These are phyloP conservation scores for Cydia strobilella DNA, from an alignment of 1,140 invertebrate species.

Conservation along the genomic window DNA sequence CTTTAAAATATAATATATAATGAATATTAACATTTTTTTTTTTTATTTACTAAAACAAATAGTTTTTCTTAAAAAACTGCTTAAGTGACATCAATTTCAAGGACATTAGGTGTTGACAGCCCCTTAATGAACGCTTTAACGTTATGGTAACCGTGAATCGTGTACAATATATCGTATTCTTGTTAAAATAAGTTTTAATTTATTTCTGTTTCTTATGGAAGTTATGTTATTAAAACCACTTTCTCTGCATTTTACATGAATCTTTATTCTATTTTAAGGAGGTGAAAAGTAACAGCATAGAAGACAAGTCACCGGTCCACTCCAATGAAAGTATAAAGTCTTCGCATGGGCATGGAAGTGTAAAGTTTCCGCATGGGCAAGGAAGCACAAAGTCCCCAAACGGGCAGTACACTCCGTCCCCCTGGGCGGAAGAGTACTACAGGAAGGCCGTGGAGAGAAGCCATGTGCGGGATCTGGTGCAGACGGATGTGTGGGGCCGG, in stretches of 20 bases:
- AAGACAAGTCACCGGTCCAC: not conserved
- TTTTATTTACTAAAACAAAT: too few species aligned
- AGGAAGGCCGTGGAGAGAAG: conserved; percentile 48
- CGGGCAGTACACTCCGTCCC: conserved; percentile 47
- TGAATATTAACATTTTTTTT: too few species aligned
- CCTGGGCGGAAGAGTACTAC: conserved; percentile 52
- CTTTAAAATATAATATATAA: too few species aligned
- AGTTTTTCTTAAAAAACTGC: too few species aligned
- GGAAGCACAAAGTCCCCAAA: not conserved
- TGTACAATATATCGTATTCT: too few species aligned
- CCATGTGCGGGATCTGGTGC: conserved; percentile 35
- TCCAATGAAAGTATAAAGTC: not conserved
- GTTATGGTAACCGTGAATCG: too few species aligned
- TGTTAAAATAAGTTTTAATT: not conserved
- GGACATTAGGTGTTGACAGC: too few species aligned
- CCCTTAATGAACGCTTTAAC: too few species aligned
- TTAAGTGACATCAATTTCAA: too few species aligned
- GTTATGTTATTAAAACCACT: too few species aligned
- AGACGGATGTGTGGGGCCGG: conserved; percentile 51
- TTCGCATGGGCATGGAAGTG: not conserved
- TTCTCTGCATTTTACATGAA: not conserved
- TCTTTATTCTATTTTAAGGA: not conserved
- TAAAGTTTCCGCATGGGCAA: not conserved
- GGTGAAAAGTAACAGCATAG: not conserved
- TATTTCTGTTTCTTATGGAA: not conserved